A percentile compares a stretch with the other conserved stretches of the same genome.
Evolutionary conservation across 2,113 vertebrate genomes (phyloP).

Genomic region (Erythrocercus mccallii): DNA sequence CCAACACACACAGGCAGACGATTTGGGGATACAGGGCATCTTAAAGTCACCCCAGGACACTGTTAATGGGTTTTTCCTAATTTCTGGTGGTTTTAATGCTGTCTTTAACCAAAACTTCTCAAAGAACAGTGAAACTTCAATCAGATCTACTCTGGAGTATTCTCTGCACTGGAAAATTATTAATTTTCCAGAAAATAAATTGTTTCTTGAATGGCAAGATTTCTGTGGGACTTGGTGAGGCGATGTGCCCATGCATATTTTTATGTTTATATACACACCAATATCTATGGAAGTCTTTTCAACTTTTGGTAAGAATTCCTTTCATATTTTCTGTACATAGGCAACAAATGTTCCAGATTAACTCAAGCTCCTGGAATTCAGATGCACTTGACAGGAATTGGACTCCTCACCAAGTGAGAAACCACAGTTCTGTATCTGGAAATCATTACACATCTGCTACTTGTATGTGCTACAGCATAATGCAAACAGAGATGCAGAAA

Average conservation of each 20-base stretch:
- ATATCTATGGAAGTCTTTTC: not conserved
- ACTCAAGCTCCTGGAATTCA: not conserved
- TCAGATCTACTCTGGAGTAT: not conserved
- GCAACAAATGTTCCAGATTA: not conserved
- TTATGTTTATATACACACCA: not conserved
- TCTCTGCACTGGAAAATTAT: not conserved
- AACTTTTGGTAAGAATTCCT: not conserved
- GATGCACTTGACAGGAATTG: not conserved
- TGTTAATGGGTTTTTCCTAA: not conserved
- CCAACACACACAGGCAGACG: too few relatives aligned
- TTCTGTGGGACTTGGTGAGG: not conserved
- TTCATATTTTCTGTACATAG: not conserved
- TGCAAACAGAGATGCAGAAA: not conserved
- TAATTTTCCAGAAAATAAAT: not conserved
- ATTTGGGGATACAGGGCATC: too few relatives aligned
- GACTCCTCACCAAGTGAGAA: not conserved
- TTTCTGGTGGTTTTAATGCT: not conserved
- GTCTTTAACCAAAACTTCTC: not conserved
- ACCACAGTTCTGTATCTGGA: not conserved
- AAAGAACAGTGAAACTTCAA: not conserved
- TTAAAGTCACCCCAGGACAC: too few relatives aligned
- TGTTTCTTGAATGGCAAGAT: not conserved
- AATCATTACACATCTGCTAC: not conserved
- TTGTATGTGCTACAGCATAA: not conserved
- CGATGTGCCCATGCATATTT: not conserved